A percentile compares a stretch with the other conserved stretches of the same genome.
phyloP scores from a whole-genome alignment of 2,888 invertebrate genomes.

The Macaria notata region DNA sequence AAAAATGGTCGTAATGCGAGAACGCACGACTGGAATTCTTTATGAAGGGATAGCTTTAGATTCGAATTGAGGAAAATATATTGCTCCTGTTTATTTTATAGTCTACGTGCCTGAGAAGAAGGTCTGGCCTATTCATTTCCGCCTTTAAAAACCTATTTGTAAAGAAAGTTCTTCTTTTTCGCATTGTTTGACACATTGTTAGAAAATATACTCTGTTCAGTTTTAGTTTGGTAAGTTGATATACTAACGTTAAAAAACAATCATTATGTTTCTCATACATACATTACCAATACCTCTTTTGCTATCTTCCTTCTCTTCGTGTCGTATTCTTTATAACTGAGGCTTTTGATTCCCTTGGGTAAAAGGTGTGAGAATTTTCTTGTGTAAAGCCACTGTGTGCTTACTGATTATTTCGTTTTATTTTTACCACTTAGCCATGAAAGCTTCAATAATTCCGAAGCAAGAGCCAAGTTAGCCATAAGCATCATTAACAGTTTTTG shows the following conservation, averaged over 20 bases:
- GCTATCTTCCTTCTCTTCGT: too few species aligned
- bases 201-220: background rate
- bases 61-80: conserved; percentile 60
- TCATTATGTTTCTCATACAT: too few species aligned
- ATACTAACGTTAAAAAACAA: too few species aligned
- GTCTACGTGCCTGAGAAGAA: conserved; percentile 34
- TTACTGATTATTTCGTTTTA: background rate
- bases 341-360: too few species aligned
- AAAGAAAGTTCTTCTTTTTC: background rate
- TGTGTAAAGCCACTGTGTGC: too few species aligned
- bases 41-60: conserved; percentile 65
- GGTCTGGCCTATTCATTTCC: conserved; percentile 20
- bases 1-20: conserved; percentile 74
- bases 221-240: too few species aligned
- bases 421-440: too few species aligned
- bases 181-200: background rate
- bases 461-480: conserved; percentile 7
- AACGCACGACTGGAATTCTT: conserved; percentile 73
- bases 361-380: too few species aligned
- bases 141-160: conserved; percentile 14
- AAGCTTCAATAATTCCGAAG: background rate
- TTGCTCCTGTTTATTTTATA: conserved; percentile 47
- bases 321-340: too few species aligned
- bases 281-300: too few species aligned
- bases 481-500: conserved; percentile 41